Conservation (phyloP, 2,113 vertebrate genomes). For the Microcebus jonahi region DNA sequence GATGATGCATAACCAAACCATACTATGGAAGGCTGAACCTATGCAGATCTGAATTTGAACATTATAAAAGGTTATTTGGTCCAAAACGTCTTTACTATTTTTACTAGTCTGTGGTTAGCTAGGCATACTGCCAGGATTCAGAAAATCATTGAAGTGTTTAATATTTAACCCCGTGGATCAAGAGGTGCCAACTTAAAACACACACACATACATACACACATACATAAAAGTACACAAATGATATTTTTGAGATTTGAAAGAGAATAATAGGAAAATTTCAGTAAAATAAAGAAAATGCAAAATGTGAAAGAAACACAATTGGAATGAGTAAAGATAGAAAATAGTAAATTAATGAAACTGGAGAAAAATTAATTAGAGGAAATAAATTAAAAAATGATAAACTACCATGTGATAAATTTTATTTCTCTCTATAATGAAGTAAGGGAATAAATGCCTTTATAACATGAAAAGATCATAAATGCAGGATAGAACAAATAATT, state of each 20-base stretch:
- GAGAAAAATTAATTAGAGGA: not conserved
- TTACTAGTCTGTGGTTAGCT: not conserved
- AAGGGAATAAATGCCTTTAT: not conserved
- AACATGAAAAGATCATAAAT: not conserved
- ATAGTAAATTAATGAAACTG: not conserved
- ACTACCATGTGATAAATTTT: not conserved
- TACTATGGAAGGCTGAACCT: not conserved
- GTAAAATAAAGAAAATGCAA: not conserved
- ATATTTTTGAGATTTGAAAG: not conserved
- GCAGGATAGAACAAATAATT: not conserved
- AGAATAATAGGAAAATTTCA: not conserved
- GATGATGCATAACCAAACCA: not conserved
- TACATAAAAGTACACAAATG: not conserved
- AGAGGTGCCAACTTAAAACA: not conserved
- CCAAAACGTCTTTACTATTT: not conserved
- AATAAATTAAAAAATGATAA: not conserved
- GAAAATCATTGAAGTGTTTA: not conserved
- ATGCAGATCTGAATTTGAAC: not conserved
- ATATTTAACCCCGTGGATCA: not conserved
- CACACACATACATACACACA: not conserved
- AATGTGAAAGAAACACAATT: not conserved
- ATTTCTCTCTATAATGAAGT: not conserved
- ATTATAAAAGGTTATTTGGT: not conserved
- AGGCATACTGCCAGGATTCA: not conserved
- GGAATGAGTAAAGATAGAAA: not conserved